Base-by-base conservation (phyloP, 1,140 invertebrate genomes). In the Dreissena rostriformis region DNA sequence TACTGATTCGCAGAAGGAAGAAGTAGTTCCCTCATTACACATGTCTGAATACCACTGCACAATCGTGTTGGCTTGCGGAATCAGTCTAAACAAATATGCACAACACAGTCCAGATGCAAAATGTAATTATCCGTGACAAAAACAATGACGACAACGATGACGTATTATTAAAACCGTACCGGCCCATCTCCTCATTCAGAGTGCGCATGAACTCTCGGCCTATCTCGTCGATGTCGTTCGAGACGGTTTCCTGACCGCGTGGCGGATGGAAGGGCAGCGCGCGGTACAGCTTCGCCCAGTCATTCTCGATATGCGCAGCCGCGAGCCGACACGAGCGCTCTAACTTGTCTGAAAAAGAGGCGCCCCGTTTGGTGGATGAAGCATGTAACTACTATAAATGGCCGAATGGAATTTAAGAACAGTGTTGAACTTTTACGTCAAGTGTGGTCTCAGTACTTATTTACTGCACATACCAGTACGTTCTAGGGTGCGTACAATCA, bases 201-300 rank as follows among this genome's bases (percentile, higher is more conserved):
- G 89, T 87, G 14, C 91, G 79, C 79, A 91, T 81, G 65, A 87
- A 90, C 14, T 83, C 86, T 51, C 86, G 86, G n/a, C 71, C 81
- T 68, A 92, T 92, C n/a, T 91, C 88, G 52, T 90, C 90, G 8
- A 92, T 89, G 79, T 93, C 92, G 26, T 82, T 73, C 0, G 86
- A 52, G 8, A 92, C 70, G 14, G 87, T 91, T 75, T 92, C 90
- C 12, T 88, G 82, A 0, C 92, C 92, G 0, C 92, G 78, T 1
- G 87, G 76, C 0, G 92, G 92, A 53, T 90, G 82, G 81, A 93
- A 93, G 1, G 92, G 92, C 19, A 93, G 86, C 10, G 57, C 57
- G 2, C 89, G 82, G 79, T 93, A 93, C 52, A 93, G 82, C 19
- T 85, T 80, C 1, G 82, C 68, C 92, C 92, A 93, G 68, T 92